phyloP scores from a whole-genome alignment of 2,113 vertebrate species.

The Montifringilla adamsi region DNA sequence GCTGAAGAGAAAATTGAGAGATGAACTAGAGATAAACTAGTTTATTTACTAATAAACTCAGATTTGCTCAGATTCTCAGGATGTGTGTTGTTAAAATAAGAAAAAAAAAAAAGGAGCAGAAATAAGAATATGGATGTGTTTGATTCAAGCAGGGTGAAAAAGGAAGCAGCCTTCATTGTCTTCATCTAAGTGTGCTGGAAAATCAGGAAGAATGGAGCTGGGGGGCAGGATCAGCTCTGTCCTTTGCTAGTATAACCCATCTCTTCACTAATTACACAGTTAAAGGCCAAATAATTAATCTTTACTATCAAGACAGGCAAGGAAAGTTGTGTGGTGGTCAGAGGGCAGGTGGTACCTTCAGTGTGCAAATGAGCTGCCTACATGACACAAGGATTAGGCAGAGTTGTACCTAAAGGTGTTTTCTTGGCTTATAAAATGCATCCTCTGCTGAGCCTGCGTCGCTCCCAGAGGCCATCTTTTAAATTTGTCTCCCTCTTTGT shows the following conservation, averaged over 20 bases:
- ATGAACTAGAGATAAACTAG: conserved; percentile 2
- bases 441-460: neutral
- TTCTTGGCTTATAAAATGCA: neutral
- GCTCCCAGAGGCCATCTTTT: neutral
- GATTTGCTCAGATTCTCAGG: neutral
- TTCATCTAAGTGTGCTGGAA: neutral
- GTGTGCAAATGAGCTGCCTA: neutral
- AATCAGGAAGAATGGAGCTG: neutral
- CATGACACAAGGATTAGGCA: neutral
- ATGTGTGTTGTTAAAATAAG: neutral
- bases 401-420: neutral
- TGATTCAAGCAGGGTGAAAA: neutral
- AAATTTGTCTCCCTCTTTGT: neutral
- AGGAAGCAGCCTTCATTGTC: neutral
- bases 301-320: neutral
- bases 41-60: too few species aligned
- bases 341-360: neutral
- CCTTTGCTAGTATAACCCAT: neutral
- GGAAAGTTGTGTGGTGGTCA: neutral
- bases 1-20: neutral
- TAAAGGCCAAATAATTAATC: neutral
- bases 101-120: neutral
- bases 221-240: neutral
- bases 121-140: neutral
- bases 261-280: neutral